These are phyloP conservation scores for Chitala chitala DNA, from an alignment of 2,113 vertebrate species.

Conservation along the genomic window DNA sequence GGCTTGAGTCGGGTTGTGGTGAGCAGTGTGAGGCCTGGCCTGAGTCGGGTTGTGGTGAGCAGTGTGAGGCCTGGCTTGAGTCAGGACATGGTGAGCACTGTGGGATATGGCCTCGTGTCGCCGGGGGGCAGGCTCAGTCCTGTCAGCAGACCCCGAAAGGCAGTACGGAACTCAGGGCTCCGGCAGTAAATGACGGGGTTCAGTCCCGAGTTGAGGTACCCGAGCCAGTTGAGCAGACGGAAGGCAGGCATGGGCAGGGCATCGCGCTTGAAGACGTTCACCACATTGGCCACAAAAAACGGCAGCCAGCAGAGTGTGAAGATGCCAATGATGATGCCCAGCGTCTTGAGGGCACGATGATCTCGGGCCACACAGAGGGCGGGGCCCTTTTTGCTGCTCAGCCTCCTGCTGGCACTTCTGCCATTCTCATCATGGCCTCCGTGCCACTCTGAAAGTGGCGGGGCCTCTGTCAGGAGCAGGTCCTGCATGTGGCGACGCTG, in stretches of 20 bases:
- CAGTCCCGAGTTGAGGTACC: constrained; percentile 73
- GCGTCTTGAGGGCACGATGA: constrained; percentile 67
- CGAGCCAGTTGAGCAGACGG: constrained; percentile 76
- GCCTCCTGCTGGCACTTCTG: not conserved
- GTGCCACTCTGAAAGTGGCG: too few relatives aligned
- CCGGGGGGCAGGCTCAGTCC: constrained; percentile 19
- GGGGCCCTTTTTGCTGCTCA: not conserved
- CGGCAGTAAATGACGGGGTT: constrained; percentile 80
- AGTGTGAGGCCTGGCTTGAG: too few relatives aligned
- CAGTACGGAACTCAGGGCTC: constrained; percentile 68
- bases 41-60: too few relatives aligned
- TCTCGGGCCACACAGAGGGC: constrained; percentile 53
- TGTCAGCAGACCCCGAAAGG: constrained; percentile 64
- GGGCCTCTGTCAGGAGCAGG: not conserved
- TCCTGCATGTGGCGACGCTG: constrained; percentile 56
- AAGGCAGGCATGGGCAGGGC: constrained; percentile 46
- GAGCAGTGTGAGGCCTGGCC: too few relatives aligned
- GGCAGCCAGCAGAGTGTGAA: constrained; percentile 78
- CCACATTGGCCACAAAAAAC: constrained; percentile 74
- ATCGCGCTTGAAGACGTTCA: constrained; percentile 55
- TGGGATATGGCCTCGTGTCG: too few relatives aligned
- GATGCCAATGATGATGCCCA: constrained; percentile 75
- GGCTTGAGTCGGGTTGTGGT: too few relatives aligned
- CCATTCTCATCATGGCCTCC: not conserved
- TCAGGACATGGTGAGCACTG: too few relatives aligned